Evolutionary conservation across 2,797 vertebrate species (phyloP).

Genomic region (Eulemur albifrons): DNA sequence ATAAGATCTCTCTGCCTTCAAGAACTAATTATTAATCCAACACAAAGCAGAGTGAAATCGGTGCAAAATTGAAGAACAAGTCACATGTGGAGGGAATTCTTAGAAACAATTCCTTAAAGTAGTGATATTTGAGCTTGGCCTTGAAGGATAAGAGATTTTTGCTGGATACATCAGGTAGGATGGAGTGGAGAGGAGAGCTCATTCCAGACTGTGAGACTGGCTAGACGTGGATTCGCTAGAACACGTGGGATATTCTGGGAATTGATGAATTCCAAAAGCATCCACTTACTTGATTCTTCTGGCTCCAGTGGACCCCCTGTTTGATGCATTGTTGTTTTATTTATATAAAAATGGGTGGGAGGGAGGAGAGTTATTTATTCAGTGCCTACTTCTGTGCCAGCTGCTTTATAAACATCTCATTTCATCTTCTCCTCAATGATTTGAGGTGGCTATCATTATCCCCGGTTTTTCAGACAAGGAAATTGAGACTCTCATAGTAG

Average conservation of each 20-base stretch:
- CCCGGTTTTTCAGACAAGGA: not conserved
- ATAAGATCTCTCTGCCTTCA: not conserved
- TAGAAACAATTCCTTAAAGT: slow-evolving; percentile 26
- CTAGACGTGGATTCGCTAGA: not conserved
- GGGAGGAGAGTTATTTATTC: not conserved
- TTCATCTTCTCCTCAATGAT: not conserved
- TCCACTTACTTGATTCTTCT: not conserved
- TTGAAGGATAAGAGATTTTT: slow-evolving; percentile 12
- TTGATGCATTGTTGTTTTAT: not conserved
- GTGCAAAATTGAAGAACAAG: not conserved
- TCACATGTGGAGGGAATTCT: not conserved
- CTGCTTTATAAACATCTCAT: not conserved
- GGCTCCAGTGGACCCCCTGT: not conserved
- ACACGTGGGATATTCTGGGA: not conserved
- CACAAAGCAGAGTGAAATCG: not conserved
- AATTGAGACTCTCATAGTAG: not conserved
- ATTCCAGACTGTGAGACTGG: not conserved
- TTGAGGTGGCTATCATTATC: not conserved
- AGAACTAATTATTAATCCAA: slow-evolving; percentile 22
- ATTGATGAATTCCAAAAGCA: not conserved
- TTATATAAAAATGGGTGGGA: not conserved
- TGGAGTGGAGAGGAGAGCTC: not conserved
- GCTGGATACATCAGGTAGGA: not conserved
- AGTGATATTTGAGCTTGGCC: not conserved
- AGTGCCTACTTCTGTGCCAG: too few species aligned